These are phyloP conservation scores for Eriosoma lanigerum DNA, from an alignment of 1,140 invertebrate genomes.

Conservation along the genomic window DNA sequence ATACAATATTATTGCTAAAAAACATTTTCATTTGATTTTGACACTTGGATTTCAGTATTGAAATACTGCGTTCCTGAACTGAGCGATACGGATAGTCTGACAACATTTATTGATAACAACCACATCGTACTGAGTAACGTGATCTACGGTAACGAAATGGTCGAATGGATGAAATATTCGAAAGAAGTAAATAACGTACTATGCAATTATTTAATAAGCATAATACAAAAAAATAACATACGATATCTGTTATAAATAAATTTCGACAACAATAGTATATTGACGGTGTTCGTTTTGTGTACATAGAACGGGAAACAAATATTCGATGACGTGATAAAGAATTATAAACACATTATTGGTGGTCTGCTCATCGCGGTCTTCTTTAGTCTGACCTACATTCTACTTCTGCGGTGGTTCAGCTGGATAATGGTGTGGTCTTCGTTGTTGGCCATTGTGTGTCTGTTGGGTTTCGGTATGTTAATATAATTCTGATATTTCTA, in stretches of 20 bases:
- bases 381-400: slow-evolving; percentile 82
- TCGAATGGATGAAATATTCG: slow-evolving; percentile 19
- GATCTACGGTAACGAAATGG: slow-evolving; percentile 17
- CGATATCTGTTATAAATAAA: no score
- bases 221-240: neutral
- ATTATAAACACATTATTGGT: slow-evolving; percentile 70
- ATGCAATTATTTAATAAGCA: no score
- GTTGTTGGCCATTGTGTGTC: slow-evolving; percentile 69
- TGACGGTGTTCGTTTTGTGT: neutral
- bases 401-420: slow-evolving; percentile 84
- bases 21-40: neutral
- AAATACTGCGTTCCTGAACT: slow-evolving; percentile 52
- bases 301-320: slow-evolving; percentile 65
- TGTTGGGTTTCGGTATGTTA: slow-evolving; percentile 68
- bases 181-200: slow-evolving; percentile 24
- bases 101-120: slow-evolving; percentile 28
- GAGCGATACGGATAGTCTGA: slow-evolving; percentile 5
- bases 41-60: slow-evolving; percentile 50
- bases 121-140: slow-evolving; percentile 19
- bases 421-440: slow-evolving; percentile 84
- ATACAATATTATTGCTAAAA: neutral
- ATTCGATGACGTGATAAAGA: slow-evolving; percentile 72
- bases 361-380: slow-evolving; percentile 69
- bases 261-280: neutral
- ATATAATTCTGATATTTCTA: no score